A percentile compares a stretch with the other conserved stretches of the same genome.
These are phyloP conservation scores for Darwinula stevensoni DNA, from an alignment of 2,888 invertebrate species.

Conservation along the genomic window DNA sequence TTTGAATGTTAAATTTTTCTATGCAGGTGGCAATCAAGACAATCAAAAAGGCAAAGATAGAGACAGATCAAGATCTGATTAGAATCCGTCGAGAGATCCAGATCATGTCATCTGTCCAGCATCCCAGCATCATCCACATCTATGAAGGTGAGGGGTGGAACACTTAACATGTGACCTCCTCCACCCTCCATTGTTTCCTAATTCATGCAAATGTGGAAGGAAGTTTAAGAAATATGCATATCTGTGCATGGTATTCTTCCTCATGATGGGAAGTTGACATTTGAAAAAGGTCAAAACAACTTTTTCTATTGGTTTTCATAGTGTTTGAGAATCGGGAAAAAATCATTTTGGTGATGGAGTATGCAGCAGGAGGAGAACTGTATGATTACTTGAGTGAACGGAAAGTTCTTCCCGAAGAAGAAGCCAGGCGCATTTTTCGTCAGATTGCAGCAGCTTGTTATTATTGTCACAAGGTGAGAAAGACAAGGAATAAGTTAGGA, in stretches of 20 bases:
- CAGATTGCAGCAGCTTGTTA: slow-evolving; percentile 89
- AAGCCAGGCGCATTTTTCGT: slow-evolving; percentile 76
- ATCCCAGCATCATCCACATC: slow-evolving; percentile 97
- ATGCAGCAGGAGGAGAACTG: slow-evolving; percentile 88
- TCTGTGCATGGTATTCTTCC: no score
- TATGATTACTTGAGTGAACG: slow-evolving; percentile 84
- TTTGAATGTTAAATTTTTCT: slow-evolving; percentile 7
- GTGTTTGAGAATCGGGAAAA: slow-evolving; percentile 98
- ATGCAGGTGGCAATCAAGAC: slow-evolving; percentile 74
- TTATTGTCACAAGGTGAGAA: slow-evolving; percentile 61
- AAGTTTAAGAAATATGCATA: no score
- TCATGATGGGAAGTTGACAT: no score
- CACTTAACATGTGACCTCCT: no score
- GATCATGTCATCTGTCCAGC: slow-evolving; percentile 93
- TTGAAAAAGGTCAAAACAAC: no score
- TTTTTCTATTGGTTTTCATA: slow-evolving; percentile 19
- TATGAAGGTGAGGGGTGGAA: slow-evolving; percentile 57
- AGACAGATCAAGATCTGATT: slow-evolving; percentile 82
- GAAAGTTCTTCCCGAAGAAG: slow-evolving; percentile 64
- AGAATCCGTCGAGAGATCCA: slow-evolving; percentile 90
- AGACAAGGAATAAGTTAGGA: slow-evolving; percentile 4
- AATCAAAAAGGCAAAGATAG: slow-evolving; percentile 85
- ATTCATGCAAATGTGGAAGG: no score
- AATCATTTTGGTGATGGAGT: slow-evolving; percentile 98
- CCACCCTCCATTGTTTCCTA: no score